Conservation (phyloP, 2,888 invertebrate species). For the Petrolisthes manimaculis region DNA sequence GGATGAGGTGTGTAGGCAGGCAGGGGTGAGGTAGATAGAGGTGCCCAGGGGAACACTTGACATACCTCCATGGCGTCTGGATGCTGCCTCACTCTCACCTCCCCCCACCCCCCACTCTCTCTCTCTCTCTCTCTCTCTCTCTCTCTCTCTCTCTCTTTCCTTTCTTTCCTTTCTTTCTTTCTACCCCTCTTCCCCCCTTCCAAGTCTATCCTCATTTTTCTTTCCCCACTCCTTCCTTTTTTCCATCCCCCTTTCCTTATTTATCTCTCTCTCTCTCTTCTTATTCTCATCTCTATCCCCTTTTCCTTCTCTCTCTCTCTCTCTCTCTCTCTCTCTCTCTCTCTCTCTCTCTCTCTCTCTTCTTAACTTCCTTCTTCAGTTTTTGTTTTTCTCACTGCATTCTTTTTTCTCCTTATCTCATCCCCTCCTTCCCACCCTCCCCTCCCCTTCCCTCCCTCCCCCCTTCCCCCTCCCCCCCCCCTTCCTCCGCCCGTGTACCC, state of each 20-base stretch:
- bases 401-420: neutral
- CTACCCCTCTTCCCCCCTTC: neutral
- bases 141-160: neutral
- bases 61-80: slow-evolving; percentile 39
- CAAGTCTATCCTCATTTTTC: neutral
- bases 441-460: neutral
- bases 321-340: neutral
- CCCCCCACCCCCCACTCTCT: neutral
- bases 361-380: neutral
- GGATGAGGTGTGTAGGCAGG: neutral
- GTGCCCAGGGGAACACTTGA: slow-evolving; percentile 41
- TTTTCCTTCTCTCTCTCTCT: neutral
- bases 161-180: neutral
- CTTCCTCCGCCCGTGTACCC: neutral
- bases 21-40: neutral
- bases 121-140: neutral
- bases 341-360: neutral
- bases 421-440: neutral
- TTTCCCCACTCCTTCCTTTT: neutral
- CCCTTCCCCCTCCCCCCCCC: neutral
- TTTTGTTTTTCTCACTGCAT: neutral
- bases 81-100: slow-evolving; percentile 5
- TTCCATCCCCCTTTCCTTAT: neutral
- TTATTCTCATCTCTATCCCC: neutral
- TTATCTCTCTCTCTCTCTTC: neutral